phyloP scores from a whole-genome alignment of 2,888 invertebrate genomes.

The Diaperis boleti region DNA sequence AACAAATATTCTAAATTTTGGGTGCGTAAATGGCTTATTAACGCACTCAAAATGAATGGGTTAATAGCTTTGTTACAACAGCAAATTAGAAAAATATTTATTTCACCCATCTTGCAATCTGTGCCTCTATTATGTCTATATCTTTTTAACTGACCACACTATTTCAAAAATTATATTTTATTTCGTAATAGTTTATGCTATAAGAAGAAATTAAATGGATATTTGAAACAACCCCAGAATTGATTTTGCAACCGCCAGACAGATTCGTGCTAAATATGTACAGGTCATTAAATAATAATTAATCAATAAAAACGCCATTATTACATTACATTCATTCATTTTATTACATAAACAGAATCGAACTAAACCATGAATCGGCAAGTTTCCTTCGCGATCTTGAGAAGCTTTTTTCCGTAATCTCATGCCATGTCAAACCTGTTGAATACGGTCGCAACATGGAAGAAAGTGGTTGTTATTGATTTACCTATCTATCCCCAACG shows the following conservation, averaged over 20 bases:
- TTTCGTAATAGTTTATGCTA: too few species aligned
- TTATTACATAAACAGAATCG: neutral
- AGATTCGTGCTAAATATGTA: neutral
- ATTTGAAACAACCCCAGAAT: neutral
- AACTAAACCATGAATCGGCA: neutral
- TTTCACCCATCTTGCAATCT: too few species aligned
- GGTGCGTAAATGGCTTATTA: too few species aligned
- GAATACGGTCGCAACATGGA: constrained; percentile 10
- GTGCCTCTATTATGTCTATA: too few species aligned
- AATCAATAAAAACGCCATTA: neutral
- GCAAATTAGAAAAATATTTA: too few species aligned
- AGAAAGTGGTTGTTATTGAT: constrained; percentile 13
- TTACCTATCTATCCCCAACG: constrained; percentile 3
- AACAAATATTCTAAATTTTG: too few species aligned
- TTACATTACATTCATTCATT: neutral
- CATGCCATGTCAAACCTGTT: constrained; percentile 18
- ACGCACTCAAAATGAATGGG: too few species aligned
- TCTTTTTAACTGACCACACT: too few species aligned
- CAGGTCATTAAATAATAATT: constrained; percentile 3
- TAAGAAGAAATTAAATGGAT: too few species aligned
- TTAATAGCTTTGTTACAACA: too few species aligned
- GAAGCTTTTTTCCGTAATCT: constrained; percentile 3
- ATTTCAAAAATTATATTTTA: too few species aligned
- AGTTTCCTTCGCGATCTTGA: neutral
- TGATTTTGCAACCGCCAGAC: constrained; percentile 5